phyloP scores from a whole-genome alignment of 2,888 invertebrate species.

The Eupelmus urozonus region DNA sequence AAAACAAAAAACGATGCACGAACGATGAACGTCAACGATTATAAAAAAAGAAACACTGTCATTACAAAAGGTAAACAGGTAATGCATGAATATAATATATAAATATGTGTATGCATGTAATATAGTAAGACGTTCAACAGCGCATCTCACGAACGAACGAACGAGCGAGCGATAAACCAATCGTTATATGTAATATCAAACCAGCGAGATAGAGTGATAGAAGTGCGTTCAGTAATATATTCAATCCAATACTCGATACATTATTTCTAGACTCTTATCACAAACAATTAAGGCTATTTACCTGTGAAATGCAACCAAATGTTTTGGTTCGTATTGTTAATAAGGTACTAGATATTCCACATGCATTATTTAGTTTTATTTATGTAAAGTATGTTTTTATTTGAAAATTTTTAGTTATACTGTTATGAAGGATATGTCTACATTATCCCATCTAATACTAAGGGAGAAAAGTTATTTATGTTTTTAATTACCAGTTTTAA shows the following conservation, averaged over 20 bases:
- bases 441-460: no score
- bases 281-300: slow-evolving; percentile 50
- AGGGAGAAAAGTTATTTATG: no score
- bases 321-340: slow-evolving; percentile 3
- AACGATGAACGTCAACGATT: slow-evolving; percentile 59
- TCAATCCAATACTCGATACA: slow-evolving; percentile 48
- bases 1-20: slow-evolving; percentile 57
- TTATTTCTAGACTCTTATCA: slow-evolving; percentile 44
- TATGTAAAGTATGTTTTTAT: not conserved
- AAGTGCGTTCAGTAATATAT: slow-evolving; percentile 48
- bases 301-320: slow-evolving; percentile 48
- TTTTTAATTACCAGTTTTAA: no score
- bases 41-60: slow-evolving; percentile 55
- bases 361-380: slow-evolving; percentile 20
- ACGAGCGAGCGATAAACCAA: slow-evolving; percentile 49
- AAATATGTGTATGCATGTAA: slow-evolving; percentile 48
- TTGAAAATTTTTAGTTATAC: not conserved
- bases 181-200: slow-evolving; percentile 44
- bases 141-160: slow-evolving; percentile 59
- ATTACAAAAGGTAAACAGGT: slow-evolving; percentile 55
- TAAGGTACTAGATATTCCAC: not conserved
- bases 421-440: no score
- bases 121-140: slow-evolving; percentile 59
- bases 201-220: slow-evolving; percentile 53
- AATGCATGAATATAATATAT: slow-evolving; percentile 56